Percentiles rank a stretch among this genome's conserved stretches.
Evolutionary conservation across 2,888 invertebrate genomes (phyloP).

Genomic region (Idaea straminata): DNA sequence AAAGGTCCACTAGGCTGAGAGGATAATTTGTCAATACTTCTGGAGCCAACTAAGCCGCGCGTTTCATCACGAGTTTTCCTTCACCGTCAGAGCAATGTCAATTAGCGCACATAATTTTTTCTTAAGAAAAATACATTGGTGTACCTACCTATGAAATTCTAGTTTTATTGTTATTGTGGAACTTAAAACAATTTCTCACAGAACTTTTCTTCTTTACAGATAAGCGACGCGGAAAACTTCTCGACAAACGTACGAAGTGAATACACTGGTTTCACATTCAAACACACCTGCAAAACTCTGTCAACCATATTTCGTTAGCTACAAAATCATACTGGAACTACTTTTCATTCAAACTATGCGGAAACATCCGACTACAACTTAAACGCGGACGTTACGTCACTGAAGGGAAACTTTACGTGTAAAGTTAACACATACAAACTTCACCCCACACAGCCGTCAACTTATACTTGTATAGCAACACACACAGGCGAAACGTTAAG

Average conservation of each 20-base stretch:
- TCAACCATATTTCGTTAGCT: conserved; percentile 54
- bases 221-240: conserved; percentile 39
- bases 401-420: conserved; percentile 45
- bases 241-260: conserved; percentile 44
- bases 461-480: no score
- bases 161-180: background rate
- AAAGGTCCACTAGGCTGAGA: no score
- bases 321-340: conserved; percentile 52
- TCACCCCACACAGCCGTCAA: conserved; percentile 19
- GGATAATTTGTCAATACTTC: no score
- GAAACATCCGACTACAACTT: conserved; percentile 53
- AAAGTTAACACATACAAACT: conserved; percentile 33
- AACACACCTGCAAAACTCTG: conserved; percentile 43
- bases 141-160: background rate
- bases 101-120: no score
- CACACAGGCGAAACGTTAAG: no score
- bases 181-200: conserved; percentile 11
- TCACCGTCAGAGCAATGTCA: no score
- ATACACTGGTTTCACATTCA: conserved; percentile 35
- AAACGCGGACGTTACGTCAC: conserved; percentile 55
- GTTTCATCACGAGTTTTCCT: no score
- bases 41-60: no score
- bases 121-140: no score
- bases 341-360: conserved; percentile 64
- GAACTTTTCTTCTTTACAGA: conserved; percentile 51